Base-by-base conservation (phyloP, 35 echinoderm and acorn worm genomes). In the Apostichopus californicus region DNA sequence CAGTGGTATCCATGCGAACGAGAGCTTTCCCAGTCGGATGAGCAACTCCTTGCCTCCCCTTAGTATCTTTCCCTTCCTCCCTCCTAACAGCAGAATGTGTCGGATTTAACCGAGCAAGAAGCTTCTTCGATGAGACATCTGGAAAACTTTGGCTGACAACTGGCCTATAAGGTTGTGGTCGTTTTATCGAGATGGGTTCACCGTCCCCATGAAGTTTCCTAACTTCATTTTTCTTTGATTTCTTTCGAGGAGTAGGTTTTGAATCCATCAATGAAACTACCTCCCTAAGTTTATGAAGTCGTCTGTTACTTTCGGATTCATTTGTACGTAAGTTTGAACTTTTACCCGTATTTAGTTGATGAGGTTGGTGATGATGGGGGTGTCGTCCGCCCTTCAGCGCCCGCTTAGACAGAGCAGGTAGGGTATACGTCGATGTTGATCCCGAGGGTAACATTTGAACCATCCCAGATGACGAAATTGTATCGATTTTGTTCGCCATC, bases 261-360 rank as follows among this genome's bases (percentile, higher is more conserved):
- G 80, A 83, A 55, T 83, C 80, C 80, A 83, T 83, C 80, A 83
- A 55, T 17, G 80, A 55, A 23, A 82, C 55, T 11, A 82, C 79
- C 18, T 83, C 80, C 55, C 80, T 11, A 17, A 83, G 80, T 83
- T 56, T 12, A 18, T 83, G 18, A n/a, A 83, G 55, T 18, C 80
- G 80, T 83, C 15, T 83, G 52, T 55, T 56, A 13, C 52, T 56
- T 55, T 83, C 80, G 2, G 80, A 55, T 56, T 55, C 25, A 15
- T 13, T 14, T 83, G 46, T 46, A 46, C 34, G 34, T 46, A 46
- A 46, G 34, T 46, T 46, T 46, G 34, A 46, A 46, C 3, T 46
- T 46, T 46, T 46, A 3, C 52, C 55, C 17, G 80, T 14, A 83
- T 17, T 53, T 1, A 55, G 18, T 17, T 56, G 6, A 14, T 46